These are phyloP conservation scores for Echeneis naucrates DNA, from an alignment of 2,797 vertebrate genomes.

Conservation along the genomic window DNA sequence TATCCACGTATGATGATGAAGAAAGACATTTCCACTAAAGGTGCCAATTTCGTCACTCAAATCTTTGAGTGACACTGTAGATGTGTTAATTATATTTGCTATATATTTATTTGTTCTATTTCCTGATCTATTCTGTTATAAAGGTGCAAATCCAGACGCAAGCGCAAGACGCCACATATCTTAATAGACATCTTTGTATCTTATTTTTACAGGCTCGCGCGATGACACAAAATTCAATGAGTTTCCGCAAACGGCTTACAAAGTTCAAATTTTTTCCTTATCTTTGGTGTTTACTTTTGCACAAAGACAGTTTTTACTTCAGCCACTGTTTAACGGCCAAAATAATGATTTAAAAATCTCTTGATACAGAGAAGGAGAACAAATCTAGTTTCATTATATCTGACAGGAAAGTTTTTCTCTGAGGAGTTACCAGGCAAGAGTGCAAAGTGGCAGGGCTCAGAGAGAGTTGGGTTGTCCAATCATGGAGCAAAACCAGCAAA, in stretches of 20 bases:
- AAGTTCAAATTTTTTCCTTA: constrained; percentile 51
- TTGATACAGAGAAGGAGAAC: constrained; percentile 5
- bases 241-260: constrained; percentile 63
- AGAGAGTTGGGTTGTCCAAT: neutral
- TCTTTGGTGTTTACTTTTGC: constrained; percentile 51
- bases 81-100: too few relatives aligned
- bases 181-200: constrained; percentile 46
- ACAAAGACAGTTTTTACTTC: constrained; percentile 28
- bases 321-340: constrained; percentile 11
- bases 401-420: neutral
- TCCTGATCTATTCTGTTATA: constrained; percentile 23
- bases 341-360: constrained; percentile 28
- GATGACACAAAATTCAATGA: constrained; percentile 58
- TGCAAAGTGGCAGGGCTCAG: constrained; percentile 1
- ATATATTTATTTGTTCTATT: neutral
- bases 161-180: constrained; percentile 31
- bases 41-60: neutral
- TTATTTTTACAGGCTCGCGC: constrained; percentile 41
- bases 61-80: too few relatives aligned
- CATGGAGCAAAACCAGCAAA: constrained; percentile 33
- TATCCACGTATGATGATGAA: too few relatives aligned
- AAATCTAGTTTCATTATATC: constrained; percentile 39
- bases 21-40: neutral
- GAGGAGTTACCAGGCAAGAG: constrained; percentile 24
- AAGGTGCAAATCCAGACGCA: neutral